These are phyloP conservation scores for Athalia cordata DNA, from an alignment of 2,888 invertebrate species.

Conservation along the genomic window DNA sequence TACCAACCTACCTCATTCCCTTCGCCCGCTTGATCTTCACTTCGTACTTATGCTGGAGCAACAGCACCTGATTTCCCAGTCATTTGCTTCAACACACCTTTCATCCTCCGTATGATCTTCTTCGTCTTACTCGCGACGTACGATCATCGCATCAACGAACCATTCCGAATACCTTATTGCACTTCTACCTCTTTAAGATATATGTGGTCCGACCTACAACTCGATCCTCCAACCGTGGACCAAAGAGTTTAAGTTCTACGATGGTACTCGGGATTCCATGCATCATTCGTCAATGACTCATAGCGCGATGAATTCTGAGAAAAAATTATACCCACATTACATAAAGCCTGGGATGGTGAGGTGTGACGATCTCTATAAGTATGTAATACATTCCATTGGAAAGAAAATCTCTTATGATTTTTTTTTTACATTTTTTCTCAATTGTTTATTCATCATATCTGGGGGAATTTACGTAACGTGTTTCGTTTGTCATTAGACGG, in stretches of 20 bases:
- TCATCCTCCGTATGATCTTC: too few relatives aligned
- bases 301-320: slow-evolving; percentile 22
- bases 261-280: slow-evolving; percentile 24
- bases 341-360: not conserved
- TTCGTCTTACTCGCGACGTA: not conserved
- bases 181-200: not conserved
- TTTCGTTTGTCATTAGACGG: not conserved
- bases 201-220: not conserved
- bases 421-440: not conserved
- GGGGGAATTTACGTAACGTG: not conserved
- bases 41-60: not conserved
- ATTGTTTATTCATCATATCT: not conserved
- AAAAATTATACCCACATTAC: slow-evolving; percentile 2
- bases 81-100: slow-evolving; percentile 1
- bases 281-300: slow-evolving; percentile 34
- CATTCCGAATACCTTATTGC: not conserved
- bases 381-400: slow-evolving; percentile 18
- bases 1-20: slow-evolving; percentile 28
- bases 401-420: not conserved
- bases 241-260: not conserved
- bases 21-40: not conserved
- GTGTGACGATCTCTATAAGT: not conserved
- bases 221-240: not conserved
- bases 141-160: not conserved
- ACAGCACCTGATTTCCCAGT: slow-evolving; percentile 26